These are phyloP conservation scores for Harpagoxenus sublaevis DNA, from an alignment of 2,888 invertebrate genomes.

Conservation along the genomic window DNA sequence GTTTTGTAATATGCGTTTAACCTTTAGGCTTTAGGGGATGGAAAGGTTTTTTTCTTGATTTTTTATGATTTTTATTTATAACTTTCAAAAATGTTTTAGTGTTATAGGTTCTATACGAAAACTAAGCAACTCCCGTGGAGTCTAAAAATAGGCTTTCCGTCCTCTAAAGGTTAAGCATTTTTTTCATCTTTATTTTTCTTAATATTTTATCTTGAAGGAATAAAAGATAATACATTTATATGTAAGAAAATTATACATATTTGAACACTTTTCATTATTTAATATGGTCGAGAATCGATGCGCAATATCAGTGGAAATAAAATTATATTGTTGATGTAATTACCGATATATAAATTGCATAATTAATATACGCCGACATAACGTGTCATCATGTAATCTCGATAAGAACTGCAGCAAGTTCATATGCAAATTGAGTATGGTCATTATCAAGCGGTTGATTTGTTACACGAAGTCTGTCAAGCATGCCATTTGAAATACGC, in stretches of 20 bases:
- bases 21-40: too few species aligned
- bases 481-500: background rate
- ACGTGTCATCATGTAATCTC: background rate
- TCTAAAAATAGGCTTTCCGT: too few species aligned
- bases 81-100: too few species aligned
- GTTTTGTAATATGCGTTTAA: background rate
- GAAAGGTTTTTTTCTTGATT: too few species aligned
- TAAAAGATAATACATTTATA: background rate
- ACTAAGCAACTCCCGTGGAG: too few species aligned
- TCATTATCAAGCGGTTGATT: constrained; percentile 24
- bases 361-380: constrained; percentile 1
- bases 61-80: too few species aligned
- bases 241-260: background rate
- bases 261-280: background rate
- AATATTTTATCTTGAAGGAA: background rate
- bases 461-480: constrained; percentile 10
- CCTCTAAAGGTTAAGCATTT: background rate
- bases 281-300: background rate
- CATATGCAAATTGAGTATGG: constrained; percentile 8
- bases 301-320: background rate
- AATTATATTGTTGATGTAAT: background rate
- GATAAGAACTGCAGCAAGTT: constrained; percentile 14
- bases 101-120: too few species aligned
- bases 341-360: background rate
- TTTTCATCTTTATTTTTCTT: background rate